Percentiles rank a stretch among this genome's conserved stretches.
Conservation (phyloP, 2,113 vertebrate species). For the Turnix velox region DNA sequence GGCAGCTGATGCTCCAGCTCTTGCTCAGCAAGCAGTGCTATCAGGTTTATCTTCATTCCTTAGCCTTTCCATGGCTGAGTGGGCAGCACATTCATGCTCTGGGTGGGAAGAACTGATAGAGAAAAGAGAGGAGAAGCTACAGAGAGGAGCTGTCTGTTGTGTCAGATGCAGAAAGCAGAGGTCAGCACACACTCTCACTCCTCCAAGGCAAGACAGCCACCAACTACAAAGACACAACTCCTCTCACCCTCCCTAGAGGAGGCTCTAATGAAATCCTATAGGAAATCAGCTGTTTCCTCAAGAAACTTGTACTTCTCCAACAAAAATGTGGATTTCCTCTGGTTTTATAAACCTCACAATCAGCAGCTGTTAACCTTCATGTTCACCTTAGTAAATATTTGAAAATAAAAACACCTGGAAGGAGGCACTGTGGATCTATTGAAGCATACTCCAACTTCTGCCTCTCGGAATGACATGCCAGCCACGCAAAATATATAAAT, state of each 20-base stretch:
- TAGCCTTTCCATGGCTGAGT: neutral
- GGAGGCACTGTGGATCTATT: neutral
- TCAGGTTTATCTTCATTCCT: neutral
- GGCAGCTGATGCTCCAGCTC: too few relatives aligned
- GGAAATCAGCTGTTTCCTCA: neutral
- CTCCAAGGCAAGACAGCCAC: neutral
- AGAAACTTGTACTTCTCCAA: neutral
- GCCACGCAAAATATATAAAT: accelerated
- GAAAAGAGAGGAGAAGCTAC: neutral
- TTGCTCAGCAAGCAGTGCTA: neutral
- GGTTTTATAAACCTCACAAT: neutral
- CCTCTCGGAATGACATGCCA: neutral
- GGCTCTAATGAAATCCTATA: neutral
- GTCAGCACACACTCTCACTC: neutral
- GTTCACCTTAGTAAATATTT: neutral
- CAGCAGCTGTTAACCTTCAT: neutral
- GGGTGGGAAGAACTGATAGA: neutral
- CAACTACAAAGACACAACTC: neutral
- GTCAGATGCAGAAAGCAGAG: neutral
- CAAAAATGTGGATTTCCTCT: neutral
- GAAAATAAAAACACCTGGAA: neutral
- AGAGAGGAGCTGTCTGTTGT: neutral
- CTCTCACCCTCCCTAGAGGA: neutral
- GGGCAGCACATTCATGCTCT: neutral
- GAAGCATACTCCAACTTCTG: neutral